Base-by-base conservation (phyloP, 1,140 invertebrate species). In the Colletes gigas region DNA sequence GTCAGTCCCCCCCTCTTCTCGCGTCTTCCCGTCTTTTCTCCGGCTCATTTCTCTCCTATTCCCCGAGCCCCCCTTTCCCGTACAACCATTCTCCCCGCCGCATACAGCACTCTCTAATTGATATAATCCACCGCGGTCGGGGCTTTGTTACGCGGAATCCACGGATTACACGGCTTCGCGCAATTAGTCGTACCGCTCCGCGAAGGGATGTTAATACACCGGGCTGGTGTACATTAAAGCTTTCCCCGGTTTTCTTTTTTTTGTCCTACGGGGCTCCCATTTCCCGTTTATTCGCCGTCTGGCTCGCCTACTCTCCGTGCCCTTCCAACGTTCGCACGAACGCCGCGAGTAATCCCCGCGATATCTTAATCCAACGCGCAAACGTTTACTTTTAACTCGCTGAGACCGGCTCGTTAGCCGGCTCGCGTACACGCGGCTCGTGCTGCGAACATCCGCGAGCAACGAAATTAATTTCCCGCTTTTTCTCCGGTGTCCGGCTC, bases 311-410 rank as follows among this genome's bases (percentile, higher is more conserved):
- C 76, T 73, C 80, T n/a, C n/a, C n/a, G n/a, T n/a, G 62, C 81
- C 71, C 72, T 71, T 71, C 82, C 74, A 73, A 55, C 68, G 55
- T 80, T 69, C 57, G 76, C 85, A 71, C 67, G 69, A 83, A 73
- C 83, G 19, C 55, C 79, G 62, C 59, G 39, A 7, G 72, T 83
- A 80, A 85, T 85, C 78, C 60, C 12, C 74, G 66, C 63, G 76
- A 86, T 86, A 85, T 86, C 85, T 86, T 85, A 85, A 86, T 86
- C 72, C 83, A 79, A 79, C 77, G 60, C 44, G 79, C 54, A 67
- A 30, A 55, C 83, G 63, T 55, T 78, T 63, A 73, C 83, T 74
- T 84, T 84, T 84, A 84, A 84, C 80, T 78, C 75, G 69, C 47
- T 44, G 50, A 57, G 41, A 9, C 60, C 5, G 65, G 71, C 74